Evolutionary conservation across 1,140 invertebrate species (phyloP), one percentile per base, ranked within the genome.

Genomic region (Drosophila equinoxialis): DNA sequence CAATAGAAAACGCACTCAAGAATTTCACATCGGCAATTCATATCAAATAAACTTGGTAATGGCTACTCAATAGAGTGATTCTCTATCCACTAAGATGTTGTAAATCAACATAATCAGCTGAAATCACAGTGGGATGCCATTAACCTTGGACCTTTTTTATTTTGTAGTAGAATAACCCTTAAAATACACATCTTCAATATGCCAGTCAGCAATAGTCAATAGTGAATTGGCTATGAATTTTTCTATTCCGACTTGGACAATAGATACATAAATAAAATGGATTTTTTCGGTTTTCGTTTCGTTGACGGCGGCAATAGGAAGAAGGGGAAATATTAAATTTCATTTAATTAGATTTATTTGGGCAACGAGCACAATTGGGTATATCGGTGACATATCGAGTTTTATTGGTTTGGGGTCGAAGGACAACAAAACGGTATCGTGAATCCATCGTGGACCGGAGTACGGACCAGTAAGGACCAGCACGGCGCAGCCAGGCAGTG

Each of bases 271-370:
- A 63, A 63, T 63, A 33, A 68, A 30, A 69, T 61, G 62, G 61
- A 68, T 68, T 55, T 33, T 71, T 57, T 11, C 3, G 6, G 14
- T 30, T 30, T 30, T 30, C 30, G 30, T 30, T 30, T 30, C 30
- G 30, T 30, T 30, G 72, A n/a, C 23, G 37, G 17, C 14, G 17
- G 17, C 45, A 23, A 3, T 45, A 59, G 70, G 41, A 48, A 14
- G 55, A 45, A 64, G 51, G 60, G 41, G 64, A 65, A 54, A 68
- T 79, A 79, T 79, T 79, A 77, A 77, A 77, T 79, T 79, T 77
- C 71, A 70, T 79, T 79, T 79, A 77, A 77, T 79, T 79, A 79
- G 74, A 79, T 77, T 79, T 79, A 68, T 77, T 73, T 67, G 77
- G 41, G 54, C 45, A 35, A 13, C 61, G 45, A 20, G 33, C 64